Evolutionary conservation across 2,797 vertebrate species (phyloP), one percentile per base, ranked within the genome.

Genomic region (Helostoma temminkii): DNA sequence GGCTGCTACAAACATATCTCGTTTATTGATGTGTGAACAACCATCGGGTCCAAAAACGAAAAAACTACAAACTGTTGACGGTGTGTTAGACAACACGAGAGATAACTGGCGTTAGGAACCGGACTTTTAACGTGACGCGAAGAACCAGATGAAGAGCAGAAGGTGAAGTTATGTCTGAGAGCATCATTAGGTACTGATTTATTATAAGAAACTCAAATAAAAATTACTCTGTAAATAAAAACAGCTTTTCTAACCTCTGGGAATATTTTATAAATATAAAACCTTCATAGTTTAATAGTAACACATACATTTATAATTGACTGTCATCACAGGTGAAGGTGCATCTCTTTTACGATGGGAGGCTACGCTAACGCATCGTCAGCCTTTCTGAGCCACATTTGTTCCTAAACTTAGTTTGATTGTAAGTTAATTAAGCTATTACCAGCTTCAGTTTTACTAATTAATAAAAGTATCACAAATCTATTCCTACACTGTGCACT

Each of bases 91-190:
- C n/a, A n/a, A 37, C 18, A 26, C 16, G 0, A 11, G 28, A 34
- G 18, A 41, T 11, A 34, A 48, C 16, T 3, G 4, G 45, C 28
- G 46, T 4, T 15, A 9, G 64, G 55, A 74, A 65, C 36, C 65
- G 36, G 0, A 16, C 37, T 54, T 68, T 68, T 45, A 60, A 50
- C 10, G 6, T 5, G 0, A 6, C 15, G 16, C 6, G 24, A 45
- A 21, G 12, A 48, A 10, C 11, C 43, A n/a, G 46, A 36, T 16
- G 19, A 60, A 9, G 3, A 39, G 58, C 34, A 39, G 71, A 42
- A 57, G 28, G 21, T 45, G 54, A 48, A 22, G 58, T 26, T 48
- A 46, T n/a, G 19, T 52, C 47, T 64, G 28, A 21, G 19, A 68
- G 11, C 28, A 25, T 26, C 36, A 60, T 50, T 28, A 53, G 37